These are phyloP conservation scores for Elgaria multicarinata DNA, from an alignment of 2,113 vertebrate genomes.

Conservation along the genomic window DNA sequence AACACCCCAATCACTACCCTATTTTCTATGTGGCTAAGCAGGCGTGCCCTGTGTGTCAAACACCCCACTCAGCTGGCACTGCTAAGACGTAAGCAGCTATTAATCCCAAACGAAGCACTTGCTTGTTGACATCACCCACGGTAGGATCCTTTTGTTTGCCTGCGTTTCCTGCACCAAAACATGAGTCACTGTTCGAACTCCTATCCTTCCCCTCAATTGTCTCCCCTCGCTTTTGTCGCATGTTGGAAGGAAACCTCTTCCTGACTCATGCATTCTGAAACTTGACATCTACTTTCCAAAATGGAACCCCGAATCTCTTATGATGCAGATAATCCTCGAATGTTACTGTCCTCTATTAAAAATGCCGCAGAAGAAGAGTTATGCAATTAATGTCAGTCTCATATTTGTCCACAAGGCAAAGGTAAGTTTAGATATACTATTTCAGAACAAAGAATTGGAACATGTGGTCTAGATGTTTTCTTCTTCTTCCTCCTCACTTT, in stretches of 20 bases:
- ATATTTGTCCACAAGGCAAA: slow-evolving; percentile 21
- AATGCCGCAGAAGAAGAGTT: slow-evolving; percentile 13
- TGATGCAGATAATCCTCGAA: slow-evolving; percentile 52
- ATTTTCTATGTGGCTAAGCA: slow-evolving; percentile 53
- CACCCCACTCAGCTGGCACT: slow-evolving; percentile 38
- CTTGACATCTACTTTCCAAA: slow-evolving; percentile 54
- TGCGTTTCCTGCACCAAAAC: slow-evolving; percentile 64
- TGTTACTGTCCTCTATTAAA: slow-evolving; percentile 7
- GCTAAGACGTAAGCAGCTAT: slow-evolving; percentile 63
- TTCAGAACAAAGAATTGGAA: background rate
- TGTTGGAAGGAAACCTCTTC: slow-evolving; percentile 60
- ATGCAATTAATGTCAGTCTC: slow-evolving; percentile 43
- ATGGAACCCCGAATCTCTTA: slow-evolving; percentile 54
- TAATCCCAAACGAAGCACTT: slow-evolving; percentile 67
- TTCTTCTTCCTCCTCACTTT: background rate
- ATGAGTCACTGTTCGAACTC: slow-evolving; percentile 65
- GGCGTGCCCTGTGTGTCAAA: slow-evolving; percentile 46
- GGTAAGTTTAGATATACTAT: background rate
- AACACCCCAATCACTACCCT: slow-evolving; percentile 23
- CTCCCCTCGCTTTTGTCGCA: slow-evolving; percentile 52
- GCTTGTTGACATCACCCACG: slow-evolving; percentile 71
- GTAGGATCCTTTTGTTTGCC: slow-evolving; percentile 72
- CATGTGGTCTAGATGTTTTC: background rate
- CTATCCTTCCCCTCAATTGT: background rate
- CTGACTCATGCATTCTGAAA: slow-evolving; percentile 59